Evolutionary conservation across 2,797 vertebrate species (phyloP).

Genomic region (Microtus californicus): DNA sequence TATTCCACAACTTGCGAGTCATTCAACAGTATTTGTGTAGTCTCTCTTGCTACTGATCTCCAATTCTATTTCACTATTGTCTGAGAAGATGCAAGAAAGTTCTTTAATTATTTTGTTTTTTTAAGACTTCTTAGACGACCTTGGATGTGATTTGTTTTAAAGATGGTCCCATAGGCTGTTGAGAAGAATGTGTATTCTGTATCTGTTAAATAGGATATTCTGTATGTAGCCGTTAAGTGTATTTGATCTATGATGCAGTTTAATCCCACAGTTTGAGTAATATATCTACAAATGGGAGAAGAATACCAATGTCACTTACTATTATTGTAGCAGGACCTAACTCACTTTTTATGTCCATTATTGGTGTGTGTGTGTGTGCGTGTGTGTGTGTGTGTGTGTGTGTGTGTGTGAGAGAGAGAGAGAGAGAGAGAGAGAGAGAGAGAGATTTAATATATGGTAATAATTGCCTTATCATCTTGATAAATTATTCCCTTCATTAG

Average conservation of each 20-base stretch:
- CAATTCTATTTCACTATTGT: background rate
- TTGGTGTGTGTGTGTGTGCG: background rate
- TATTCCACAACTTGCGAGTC: background rate
- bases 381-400: background rate
- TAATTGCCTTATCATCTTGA: background rate
- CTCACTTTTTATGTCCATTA: background rate
- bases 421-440: background rate
- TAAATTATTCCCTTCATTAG: background rate
- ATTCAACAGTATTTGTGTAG: background rate
- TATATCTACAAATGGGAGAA: background rate
- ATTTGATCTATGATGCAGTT: background rate
- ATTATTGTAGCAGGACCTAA: background rate
- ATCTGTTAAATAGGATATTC: background rate
- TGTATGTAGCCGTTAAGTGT: background rate
- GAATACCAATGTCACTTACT: background rate
- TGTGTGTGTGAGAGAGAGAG: background rate
- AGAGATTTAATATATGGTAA: background rate
- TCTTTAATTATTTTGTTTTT: background rate
- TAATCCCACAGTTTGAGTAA: background rate
- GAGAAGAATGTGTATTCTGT: background rate
- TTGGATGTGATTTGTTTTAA: background rate
- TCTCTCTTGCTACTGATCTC: background rate
- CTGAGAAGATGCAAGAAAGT: background rate
- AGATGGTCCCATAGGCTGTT: too few species aligned
- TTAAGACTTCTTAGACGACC: background rate